Evolutionary conservation across 2,797 vertebrate species (phyloP).

Genomic region (Lacerta agilis): DNA sequence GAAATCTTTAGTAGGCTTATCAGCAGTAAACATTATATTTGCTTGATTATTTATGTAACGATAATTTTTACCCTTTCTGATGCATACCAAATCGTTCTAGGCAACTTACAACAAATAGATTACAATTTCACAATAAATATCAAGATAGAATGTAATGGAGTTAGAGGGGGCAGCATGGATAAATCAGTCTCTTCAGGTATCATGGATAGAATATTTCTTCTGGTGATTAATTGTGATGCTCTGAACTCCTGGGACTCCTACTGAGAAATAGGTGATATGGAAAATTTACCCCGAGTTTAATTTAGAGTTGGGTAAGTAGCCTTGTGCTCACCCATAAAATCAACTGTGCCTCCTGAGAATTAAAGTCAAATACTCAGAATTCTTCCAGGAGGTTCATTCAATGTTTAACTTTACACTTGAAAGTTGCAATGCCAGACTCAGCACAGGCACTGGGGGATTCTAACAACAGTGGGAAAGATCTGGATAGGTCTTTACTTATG

Average conservation of each 20-base stretch:
- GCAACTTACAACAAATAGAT: too few species aligned
- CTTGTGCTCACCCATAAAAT: neutral
- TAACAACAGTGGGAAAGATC: neutral
- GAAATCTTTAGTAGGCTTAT: neutral
- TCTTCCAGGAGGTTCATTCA: too few species aligned
- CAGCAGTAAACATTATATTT: neutral
- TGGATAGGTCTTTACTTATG: neutral
- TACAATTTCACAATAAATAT: too few species aligned
- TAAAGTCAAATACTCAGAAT: neutral
- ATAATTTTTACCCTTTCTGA: too few species aligned
- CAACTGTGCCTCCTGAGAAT: too few species aligned
- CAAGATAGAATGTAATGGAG: too few species aligned
- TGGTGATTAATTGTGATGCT: neutral
- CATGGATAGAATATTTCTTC: neutral
- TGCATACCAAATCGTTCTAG: too few species aligned
- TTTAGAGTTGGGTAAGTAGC: neutral
- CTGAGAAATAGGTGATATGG: neutral
- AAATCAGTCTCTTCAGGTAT: too few species aligned
- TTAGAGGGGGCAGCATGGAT: too few species aligned
- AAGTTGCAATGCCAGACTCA: neutral
- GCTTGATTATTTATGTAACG: neutral
- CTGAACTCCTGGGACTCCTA: neutral
- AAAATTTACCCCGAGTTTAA: neutral
- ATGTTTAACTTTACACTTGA: neutral
- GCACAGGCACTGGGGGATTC: too few species aligned